Evolutionary conservation across 1,140 invertebrate species (phyloP).

Genomic region (Druon quercuslanigerum): DNA sequence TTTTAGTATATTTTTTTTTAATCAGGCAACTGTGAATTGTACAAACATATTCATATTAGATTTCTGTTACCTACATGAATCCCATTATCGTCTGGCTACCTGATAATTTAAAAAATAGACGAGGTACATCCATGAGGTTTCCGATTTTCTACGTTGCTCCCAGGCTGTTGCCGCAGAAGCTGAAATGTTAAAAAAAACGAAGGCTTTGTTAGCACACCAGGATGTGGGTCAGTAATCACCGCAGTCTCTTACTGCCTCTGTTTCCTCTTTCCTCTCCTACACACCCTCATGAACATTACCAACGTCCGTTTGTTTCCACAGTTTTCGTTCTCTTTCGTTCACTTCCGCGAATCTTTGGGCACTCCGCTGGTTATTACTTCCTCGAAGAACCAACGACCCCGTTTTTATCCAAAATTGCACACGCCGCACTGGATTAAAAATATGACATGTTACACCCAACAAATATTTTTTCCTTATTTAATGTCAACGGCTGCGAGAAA

Average conservation of each 20-base stretch:
- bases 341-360: constrained; percentile 31
- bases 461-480: background rate
- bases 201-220: constrained; percentile 51
- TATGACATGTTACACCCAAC: background rate
- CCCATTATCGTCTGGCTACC: too few relatives aligned
- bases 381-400: constrained; percentile 4
- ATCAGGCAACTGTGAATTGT: too few relatives aligned
- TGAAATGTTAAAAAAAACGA: constrained; percentile 46
- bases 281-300: constrained; percentile 13
- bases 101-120: constrained; percentile 4
- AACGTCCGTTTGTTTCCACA: constrained; percentile 41
- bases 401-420: constrained; percentile 9
- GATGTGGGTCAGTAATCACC: constrained; percentile 61
- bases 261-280: constrained; percentile 41
- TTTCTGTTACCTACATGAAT: too few relatives aligned
- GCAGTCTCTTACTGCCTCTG: constrained; percentile 42
- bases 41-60: too few relatives aligned
- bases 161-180: constrained; percentile 33
- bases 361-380: constrained; percentile 14
- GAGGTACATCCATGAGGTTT: background rate
- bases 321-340: constrained; percentile 30
- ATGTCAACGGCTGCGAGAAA: too few relatives aligned
- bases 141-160: constrained; percentile 29
- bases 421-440: background rate
- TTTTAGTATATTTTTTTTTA: too few relatives aligned